These are phyloP conservation scores for Limnephilus rhombicus DNA, from an alignment of 2,888 invertebrate species.

Conservation along the genomic window DNA sequence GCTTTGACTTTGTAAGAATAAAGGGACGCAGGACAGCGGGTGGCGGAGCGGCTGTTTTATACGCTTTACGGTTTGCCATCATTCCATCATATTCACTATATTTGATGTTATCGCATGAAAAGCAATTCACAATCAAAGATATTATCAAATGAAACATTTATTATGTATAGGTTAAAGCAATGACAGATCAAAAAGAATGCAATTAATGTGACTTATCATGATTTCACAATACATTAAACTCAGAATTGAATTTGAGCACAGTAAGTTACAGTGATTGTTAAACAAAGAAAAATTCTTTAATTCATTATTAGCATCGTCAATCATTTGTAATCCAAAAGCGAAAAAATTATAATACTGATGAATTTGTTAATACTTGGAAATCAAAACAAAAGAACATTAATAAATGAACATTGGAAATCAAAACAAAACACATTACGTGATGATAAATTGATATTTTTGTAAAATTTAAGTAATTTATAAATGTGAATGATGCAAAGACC, in stretches of 20 bases:
- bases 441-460: not conserved
- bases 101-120: not conserved
- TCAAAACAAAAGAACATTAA: not conserved
- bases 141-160: too few relatives aligned
- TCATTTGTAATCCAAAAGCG: not conserved
- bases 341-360: not conserved
- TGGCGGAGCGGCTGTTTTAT: not conserved
- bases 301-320: not conserved
- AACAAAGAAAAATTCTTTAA: not conserved
- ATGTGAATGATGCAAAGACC: conserved; percentile 8
- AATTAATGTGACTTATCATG: too few relatives aligned
- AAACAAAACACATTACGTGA: not conserved
- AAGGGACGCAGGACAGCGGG: conserved; percentile 48
- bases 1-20: conserved; percentile 60
- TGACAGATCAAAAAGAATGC: too few relatives aligned
- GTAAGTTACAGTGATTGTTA: not conserved
- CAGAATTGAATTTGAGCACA: not conserved
- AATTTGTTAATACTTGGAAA: not conserved
- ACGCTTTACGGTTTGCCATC: not conserved
- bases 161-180: too few relatives aligned
- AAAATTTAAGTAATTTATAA: not conserved
- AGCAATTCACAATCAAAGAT: not conserved
- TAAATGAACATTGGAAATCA: not conserved
- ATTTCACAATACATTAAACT: not conserved
- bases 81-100: not conserved